Evolutionary conservation across 2,113 vertebrate species (phyloP), one percentile per base, ranked within the genome.

Genomic region (Bufo gargarizans): DNA sequence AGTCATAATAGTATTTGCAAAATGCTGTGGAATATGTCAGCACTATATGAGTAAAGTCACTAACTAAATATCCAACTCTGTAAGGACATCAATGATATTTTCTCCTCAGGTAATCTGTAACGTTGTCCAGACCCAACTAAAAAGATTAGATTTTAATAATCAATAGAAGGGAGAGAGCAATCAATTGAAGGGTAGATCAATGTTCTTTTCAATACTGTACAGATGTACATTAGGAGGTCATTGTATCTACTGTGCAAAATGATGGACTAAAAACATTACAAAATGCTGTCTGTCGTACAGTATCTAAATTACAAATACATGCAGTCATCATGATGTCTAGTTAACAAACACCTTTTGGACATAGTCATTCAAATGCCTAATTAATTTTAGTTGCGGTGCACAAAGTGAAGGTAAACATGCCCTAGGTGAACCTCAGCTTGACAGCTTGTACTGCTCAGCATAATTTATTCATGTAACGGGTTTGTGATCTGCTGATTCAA

Each of bases 321-420:
- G 63, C 53, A 72, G 20, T 33, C 77, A 81, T 71, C 77, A 87
- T 59, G 77, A 80, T 81, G 86, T 80, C 86, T 81, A 33, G 50
- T 87, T 87, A 87, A 58, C 50, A 59, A 72, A 49, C 22, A 59
- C 79, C 77, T 87, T 65, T 82, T 81, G 77, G 19, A 81, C 47
- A 56, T 7, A 59, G 53, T 72, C 4, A 47, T 71, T 87, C 55
- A 56, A 45, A 87, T 55, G 50, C 77, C 78, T 87, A 81, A 87
- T 87, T 87, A 87, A 82, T 87, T 87, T 58, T 17, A 47, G 53
- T 56, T 87, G 53, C 5, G 47, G 77, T 80, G 76, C 77, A 71
- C 72, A 53, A 86, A 72, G 77, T 81, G 86, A 71, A 81, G 86
- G 78, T 81, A 85, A 85, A 33, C 69, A 85, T 59, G 77, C 78